Evolutionary conservation across 1,140 invertebrate species (phyloP).

Genomic region (Phymastichus coffea): DNA sequence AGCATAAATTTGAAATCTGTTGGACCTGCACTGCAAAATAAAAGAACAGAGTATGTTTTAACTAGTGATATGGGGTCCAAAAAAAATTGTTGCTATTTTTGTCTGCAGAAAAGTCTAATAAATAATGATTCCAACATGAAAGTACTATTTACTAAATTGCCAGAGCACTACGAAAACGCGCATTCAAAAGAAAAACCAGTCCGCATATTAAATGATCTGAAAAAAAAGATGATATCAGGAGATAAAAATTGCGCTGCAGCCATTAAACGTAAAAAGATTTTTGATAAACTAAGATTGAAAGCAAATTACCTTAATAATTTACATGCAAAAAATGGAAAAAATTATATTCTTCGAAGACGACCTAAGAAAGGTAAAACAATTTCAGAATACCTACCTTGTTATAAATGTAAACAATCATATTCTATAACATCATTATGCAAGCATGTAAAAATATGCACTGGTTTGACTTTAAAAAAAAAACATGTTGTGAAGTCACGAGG

Average conservation of each 20-base stretch:
- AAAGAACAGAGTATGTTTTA: not conserved
- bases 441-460: not conserved
- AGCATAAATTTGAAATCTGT: not conserved
- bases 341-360: not conserved
- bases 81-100: not conserved
- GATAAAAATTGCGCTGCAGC: too few relatives aligned
- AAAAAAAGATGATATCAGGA: not conserved
- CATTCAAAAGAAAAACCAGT: not conserved
- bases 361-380: not conserved
- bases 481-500: not conserved
- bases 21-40: not conserved
- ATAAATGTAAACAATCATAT: not conserved
- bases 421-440: not conserved
- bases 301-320: not conserved
- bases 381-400: not conserved
- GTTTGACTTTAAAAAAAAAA: not conserved
- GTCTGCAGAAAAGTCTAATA: not conserved
- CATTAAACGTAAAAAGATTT: not conserved
- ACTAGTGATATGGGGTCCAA: not conserved
- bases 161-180: not conserved
- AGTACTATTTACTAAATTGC: not conserved
- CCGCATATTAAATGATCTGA: not conserved
- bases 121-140: not conserved
- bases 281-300: not conserved
- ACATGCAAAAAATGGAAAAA: not conserved